Evolutionary conservation across 2,113 vertebrate genomes (phyloP), one percentile per base, ranked within the genome.

Genomic region (Peucedramus taeniatus): DNA sequence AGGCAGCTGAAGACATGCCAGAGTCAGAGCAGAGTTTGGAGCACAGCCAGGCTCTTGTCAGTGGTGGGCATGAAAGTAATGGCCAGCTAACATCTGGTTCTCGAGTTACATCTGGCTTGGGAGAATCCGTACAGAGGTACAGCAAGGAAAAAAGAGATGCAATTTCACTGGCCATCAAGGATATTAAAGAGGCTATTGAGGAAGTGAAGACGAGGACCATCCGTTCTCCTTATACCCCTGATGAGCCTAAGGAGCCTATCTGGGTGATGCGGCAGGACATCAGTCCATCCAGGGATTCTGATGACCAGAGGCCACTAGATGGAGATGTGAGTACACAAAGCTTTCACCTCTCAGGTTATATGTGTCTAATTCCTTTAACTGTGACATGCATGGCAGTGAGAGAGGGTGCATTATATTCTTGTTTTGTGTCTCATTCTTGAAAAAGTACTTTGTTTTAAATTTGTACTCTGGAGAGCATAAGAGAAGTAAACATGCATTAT

Each of bases 201-300:
- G 99, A 99, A 97, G 99, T 99, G 97, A 99, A 99, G 98, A 99
- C 99, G 27, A 98, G 99, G 96, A 99, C 99, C 83, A 98, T 99
- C 74, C 99, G 99, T 93, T 99, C 99, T 82, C 99, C 99, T 44
- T 99, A 99, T 89, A 99, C 99, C 11, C 99, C 99, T 3, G 99
- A 99, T 81, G 99, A 99, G 90, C 99, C 99, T 50, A 99, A 99
- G 97, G 99, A 99, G 75, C 99, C 99, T 33, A 98, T 99, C 69
- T 99, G 99, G 99, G 99, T 99, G 44, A 99, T 99, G 99, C 98
- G 99, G 44, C 99, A 99, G 92, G 99, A 99, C 94, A 98, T 99
- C 85, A 99, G 99, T 93, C 99, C 99, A 59, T 99, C 98, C 31
- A 97, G 98, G n/a, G 99, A 99, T 94, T 98, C 96, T 92, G 99